Conservation (phyloP, 2,113 vertebrate species). For the Dipodomys ordii region DNA sequence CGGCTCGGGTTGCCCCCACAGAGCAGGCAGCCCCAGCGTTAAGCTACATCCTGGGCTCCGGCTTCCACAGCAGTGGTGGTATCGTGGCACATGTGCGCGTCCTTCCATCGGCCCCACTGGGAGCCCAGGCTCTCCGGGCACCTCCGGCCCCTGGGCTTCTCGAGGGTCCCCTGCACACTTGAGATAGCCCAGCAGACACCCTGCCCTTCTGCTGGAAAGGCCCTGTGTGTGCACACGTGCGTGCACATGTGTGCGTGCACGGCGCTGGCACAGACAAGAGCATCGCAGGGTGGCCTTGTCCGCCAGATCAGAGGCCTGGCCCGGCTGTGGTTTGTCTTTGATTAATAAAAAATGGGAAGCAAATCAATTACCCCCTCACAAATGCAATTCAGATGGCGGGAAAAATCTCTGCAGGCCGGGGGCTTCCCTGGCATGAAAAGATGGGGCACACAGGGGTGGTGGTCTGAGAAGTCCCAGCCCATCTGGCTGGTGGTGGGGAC, state of each 20-base stretch:
- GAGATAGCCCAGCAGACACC: background rate
- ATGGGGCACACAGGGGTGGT: background rate
- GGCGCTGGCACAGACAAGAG: background rate
- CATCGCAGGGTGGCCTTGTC: background rate
- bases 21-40: background rate
- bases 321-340: constrained; percentile 38
- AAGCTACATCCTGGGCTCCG: background rate
- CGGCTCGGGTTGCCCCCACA: background rate
- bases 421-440: background rate
- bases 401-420: background rate
- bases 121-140: background rate
- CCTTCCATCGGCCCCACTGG: background rate
- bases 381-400: background rate
- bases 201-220: background rate
- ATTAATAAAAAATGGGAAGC: constrained; percentile 63
- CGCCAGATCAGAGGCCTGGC: background rate
- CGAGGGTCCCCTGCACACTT: background rate
- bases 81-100: background rate
- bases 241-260: too few species aligned
- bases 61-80: background rate
- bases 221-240: background rate
- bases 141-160: background rate
- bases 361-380: constrained; percentile 29
- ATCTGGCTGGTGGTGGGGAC: background rate
- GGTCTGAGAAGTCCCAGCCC: fast-evolving